A percentile compares a stretch with the other conserved stretches of the same genome.
Evolutionary conservation across 2,113 vertebrate species (phyloP).

Genomic region (Corythornis vintsioides): DNA sequence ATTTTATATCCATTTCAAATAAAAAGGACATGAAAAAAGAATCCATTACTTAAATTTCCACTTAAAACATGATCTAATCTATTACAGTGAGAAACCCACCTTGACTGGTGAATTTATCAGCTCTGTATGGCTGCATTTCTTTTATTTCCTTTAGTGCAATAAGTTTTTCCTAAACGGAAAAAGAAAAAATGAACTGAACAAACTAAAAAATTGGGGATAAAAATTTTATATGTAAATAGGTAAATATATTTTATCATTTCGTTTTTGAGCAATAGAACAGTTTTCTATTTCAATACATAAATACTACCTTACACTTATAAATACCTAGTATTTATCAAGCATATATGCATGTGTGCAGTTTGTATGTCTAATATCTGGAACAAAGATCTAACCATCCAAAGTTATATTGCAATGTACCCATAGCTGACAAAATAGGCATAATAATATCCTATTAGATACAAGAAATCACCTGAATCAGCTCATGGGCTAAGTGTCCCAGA

Average conservation of each 20-base stretch:
- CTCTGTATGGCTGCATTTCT: conserved; percentile 13
- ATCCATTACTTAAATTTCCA: neutral
- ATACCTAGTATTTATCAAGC: neutral
- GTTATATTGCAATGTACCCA: neutral
- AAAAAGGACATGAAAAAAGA: neutral
- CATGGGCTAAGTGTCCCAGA: conserved; percentile 69
- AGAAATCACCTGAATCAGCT: conserved; percentile 79
- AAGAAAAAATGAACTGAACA: neutral
- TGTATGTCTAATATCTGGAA: neutral
- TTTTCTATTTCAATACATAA: neutral
- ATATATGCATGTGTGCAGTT: neutral
- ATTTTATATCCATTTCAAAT: neutral
- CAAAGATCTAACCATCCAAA: neutral
- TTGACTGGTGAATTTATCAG: neutral
- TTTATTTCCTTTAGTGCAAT: conserved; percentile 69
- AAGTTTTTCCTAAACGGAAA: conserved; percentile 70
- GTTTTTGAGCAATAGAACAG: neutral
- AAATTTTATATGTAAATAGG: neutral
- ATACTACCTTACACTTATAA: neutral
- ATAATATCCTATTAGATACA: neutral
- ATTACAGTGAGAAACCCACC: neutral
- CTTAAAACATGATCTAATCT: neutral
- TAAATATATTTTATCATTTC: neutral
- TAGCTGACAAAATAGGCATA: neutral
- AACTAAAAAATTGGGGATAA: neutral